Percentiles rank a stretch among this genome's conserved stretches.
Conservation (phyloP, 2,113 vertebrate genomes). For the Microcebus murinus region DNA sequence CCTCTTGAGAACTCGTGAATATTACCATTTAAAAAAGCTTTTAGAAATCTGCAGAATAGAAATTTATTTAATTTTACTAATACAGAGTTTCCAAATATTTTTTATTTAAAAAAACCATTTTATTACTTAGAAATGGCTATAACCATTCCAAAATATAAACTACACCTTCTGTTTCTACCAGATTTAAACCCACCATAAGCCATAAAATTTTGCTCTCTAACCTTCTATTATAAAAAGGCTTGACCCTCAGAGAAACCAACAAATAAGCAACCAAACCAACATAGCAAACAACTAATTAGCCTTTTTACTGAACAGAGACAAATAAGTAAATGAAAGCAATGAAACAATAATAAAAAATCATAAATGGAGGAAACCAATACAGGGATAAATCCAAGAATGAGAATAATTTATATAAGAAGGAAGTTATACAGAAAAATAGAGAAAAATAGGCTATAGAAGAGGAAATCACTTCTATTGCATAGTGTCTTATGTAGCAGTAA, state of each 20-base stretch:
- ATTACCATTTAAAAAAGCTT: neutral
- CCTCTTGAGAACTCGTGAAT: neutral
- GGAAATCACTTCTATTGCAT: neutral
- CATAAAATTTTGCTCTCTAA: neutral
- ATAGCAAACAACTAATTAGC: neutral
- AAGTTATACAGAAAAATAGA: conserved; percentile 3
- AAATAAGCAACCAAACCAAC: neutral
- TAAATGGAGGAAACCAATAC: neutral
- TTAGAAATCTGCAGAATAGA: neutral
- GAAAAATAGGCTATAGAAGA: neutral
- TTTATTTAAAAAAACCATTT: neutral
- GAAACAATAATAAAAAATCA: neutral
- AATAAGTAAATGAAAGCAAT: conserved; percentile 14
- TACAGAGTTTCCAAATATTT: neutral
- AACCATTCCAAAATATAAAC: neutral
- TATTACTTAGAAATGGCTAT: neutral
- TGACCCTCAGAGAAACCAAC: neutral
- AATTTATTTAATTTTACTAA: neutral
- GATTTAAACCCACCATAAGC: neutral
- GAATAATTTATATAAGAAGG: neutral
- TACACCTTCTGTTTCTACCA: neutral
- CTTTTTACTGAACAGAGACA: neutral
- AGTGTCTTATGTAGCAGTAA: neutral
- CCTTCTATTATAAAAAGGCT: neutral
- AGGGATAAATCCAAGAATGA: neutral